Conservation (phyloP, 2,888 invertebrate genomes). For the Sepioteuthis lessoniana region DNA sequence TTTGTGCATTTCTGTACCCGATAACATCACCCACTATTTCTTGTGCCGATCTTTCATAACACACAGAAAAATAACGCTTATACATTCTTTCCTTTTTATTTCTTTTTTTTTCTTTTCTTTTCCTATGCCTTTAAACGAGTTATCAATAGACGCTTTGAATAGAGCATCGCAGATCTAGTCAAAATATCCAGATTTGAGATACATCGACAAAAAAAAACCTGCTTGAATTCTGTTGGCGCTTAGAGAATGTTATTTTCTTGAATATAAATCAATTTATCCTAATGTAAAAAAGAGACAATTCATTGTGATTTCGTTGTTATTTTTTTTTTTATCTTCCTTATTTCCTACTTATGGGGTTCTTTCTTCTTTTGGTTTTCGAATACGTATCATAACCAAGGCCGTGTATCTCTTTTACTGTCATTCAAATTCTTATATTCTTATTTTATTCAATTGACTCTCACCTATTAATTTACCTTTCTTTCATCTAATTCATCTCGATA, state of each 20-base stretch:
- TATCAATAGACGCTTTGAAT: not conserved
- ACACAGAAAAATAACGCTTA: not conserved
- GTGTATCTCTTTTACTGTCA: too few relatives aligned
- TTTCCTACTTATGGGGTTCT: too few relatives aligned
- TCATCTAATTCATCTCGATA: too few relatives aligned
- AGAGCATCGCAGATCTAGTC: not conserved
- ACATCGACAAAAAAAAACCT: not conserved
- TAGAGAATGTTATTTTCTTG: not conserved
- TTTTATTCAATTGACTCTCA: too few relatives aligned
- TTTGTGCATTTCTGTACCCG: not conserved
- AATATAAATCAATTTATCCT: not conserved
- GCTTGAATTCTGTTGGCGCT: not conserved
- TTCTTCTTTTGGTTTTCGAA: too few relatives aligned
- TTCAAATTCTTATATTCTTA: too few relatives aligned
- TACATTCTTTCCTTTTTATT: too few relatives aligned
- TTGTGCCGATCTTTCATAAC: not conserved
- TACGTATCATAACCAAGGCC: too few relatives aligned
- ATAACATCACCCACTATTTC: not conserved
- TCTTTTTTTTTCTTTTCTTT: not conserved
- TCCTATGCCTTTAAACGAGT: not conserved
- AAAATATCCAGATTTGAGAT: not conserved
- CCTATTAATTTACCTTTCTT: too few relatives aligned
- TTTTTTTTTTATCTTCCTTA: too few relatives aligned
- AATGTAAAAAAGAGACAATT: not conserved
- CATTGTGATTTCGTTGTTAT: too few relatives aligned